Evolutionary conservation across 2,113 vertebrate genomes (phyloP).

Genomic region (Pachypanchax playfairii): DNA sequence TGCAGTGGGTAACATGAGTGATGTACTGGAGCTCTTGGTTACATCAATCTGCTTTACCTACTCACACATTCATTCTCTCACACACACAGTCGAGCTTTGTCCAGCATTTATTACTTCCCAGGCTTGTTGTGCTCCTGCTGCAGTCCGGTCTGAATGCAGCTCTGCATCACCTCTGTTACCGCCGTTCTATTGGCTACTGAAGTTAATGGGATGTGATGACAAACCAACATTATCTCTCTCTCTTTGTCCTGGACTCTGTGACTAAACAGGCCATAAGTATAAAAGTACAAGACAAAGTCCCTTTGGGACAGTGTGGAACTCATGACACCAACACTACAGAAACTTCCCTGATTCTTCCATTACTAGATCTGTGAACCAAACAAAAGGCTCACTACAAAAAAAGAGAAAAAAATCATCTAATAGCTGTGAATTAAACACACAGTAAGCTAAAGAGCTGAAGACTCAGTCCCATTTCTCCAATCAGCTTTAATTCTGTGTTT

Average conservation of each 20-base stretch:
- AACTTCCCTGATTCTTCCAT: background rate
- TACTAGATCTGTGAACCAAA: background rate
- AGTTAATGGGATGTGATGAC: constrained; percentile 35
- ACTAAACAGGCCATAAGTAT: constrained; percentile 49
- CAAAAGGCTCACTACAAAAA: background rate
- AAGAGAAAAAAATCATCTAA: no score
- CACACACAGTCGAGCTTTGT: constrained; percentile 8
- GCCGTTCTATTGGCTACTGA: constrained; percentile 26
- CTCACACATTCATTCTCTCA: constrained; percentile 3
- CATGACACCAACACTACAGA: background rate
- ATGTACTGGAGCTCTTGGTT: constrained; percentile 65
- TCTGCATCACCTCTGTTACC: constrained; percentile 5
- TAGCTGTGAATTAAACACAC: no score
- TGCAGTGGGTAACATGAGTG: constrained; percentile 63
- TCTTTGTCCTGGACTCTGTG: background rate
- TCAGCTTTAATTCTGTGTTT: no score
- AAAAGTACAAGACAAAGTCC: constrained; percentile 18
- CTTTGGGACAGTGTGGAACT: background rate
- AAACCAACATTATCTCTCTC: constrained; percentile 13
- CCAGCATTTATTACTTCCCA: constrained; percentile 18
- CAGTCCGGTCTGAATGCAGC: constrained; percentile 10
- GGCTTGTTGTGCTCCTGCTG: constrained; percentile 12
- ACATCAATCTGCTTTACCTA: constrained; percentile 69
- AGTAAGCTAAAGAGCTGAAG: no score
- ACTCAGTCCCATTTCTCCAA: no score